Base-by-base conservation (phyloP, 2,888 invertebrate genomes). In the Ferdinandea cuprea region DNA sequence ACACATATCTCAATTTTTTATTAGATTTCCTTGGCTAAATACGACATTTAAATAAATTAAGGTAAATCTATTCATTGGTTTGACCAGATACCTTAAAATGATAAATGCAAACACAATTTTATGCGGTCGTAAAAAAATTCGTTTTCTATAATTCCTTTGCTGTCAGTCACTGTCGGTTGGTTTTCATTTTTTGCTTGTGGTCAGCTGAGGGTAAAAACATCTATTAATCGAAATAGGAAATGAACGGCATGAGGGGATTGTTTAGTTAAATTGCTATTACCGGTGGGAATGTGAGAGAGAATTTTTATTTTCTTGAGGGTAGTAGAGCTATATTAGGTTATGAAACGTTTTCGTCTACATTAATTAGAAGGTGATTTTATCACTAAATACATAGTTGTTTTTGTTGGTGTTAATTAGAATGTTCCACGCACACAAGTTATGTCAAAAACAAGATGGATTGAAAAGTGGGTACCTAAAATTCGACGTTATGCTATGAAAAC, bases 81-180 rank as follows among this genome's bases (percentile, higher is more conserved):
- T 15, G 40, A 40, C 32, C 6, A 25, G 15, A 13, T 8, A 9
- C 11, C n/a, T n/a, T 19, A 25, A 21, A 59, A 59, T 59, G 32
- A n/a, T 15, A 8, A 46, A 61, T 61, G 32, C 61, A 46, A 61
- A 61, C 61, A 61, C 0, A 7, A 32, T 61, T 32, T 13, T 32
- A 11, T 32, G 46, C 54, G 28, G 58, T 28, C 21, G 13, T 46
- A 48, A 56, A 58, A 48, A 69, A 48, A 28, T 17, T 42, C 32
- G 9, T n/a, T 66, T 37, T 42, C 15, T 19, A 13, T 3, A 4
- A 13, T 13, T 9, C 19, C 4, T 54, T 13, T 11, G 2, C 4
- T 17, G 37, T 37, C 58, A 25, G 50, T 50, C 69, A 69, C 58
- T 69, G 48, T 59, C 37, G 58, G 69, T 28, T 71, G 40, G 25